These are phyloP conservation scores for Muscina levida DNA, from an alignment of 2,888 invertebrate species.

Conservation along the genomic window DNA sequence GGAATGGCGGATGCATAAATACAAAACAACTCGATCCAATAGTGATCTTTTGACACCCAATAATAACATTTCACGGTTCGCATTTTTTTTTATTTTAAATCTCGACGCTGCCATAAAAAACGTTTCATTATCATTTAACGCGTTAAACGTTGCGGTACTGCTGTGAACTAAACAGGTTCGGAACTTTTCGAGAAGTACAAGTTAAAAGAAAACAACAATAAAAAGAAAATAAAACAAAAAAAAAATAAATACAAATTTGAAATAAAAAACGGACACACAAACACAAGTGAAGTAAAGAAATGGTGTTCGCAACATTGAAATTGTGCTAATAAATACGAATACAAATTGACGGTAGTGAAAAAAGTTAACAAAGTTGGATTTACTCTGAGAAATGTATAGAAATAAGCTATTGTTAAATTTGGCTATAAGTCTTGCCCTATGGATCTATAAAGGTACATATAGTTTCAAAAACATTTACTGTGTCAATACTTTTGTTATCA, in stretches of 20 bases:
- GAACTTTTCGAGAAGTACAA: slow-evolving; percentile 32
- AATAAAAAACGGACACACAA: slow-evolving; percentile 3
- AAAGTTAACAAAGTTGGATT: neutral
- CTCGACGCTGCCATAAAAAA: slow-evolving; percentile 48
- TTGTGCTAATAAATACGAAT: neutral
- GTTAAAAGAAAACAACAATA: too few species aligned
- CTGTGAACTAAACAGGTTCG: slow-evolving; percentile 65
- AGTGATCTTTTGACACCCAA: slow-evolving; percentile 19
- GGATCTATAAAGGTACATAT: too few species aligned
- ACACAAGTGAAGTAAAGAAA: slow-evolving; percentile 40
- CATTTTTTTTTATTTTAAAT: slow-evolving; percentile 52
- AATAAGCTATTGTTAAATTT: neutral
- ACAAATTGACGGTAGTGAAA: slow-evolving; percentile 2
- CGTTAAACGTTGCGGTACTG: slow-evolving; percentile 65
- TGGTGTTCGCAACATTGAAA: slow-evolving; percentile 23
- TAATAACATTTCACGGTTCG: slow-evolving; percentile 3
- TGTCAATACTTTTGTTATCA: too few species aligned
- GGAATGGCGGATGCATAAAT: too few species aligned
- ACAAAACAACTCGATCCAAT: neutral
- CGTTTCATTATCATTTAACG: slow-evolving; percentile 64
- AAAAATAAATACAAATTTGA: slow-evolving; percentile 17
- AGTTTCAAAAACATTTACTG: too few species aligned
- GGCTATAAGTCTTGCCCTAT: too few species aligned
- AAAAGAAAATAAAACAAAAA: slow-evolving; percentile 36
- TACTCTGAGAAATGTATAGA: neutral